Evolutionary conservation across 2,797 vertebrate species (phyloP), one percentile per base, ranked within the genome.

Genomic region (Phaenicophaeus curvirostris): DNA sequence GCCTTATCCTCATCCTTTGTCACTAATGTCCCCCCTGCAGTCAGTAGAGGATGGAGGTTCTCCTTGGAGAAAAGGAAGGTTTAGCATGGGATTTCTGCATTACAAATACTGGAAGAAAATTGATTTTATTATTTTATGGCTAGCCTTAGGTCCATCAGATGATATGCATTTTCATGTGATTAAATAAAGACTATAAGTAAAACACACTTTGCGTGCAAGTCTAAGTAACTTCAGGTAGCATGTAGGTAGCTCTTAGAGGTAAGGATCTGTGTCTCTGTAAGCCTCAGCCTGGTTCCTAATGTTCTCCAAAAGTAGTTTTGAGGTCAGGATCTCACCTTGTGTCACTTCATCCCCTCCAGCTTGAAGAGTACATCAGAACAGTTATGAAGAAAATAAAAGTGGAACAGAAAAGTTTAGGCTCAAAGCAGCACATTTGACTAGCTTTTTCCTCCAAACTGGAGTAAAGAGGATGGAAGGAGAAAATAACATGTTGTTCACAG

Each of bases 401-500:
- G 31, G 11, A 90, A 9, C 27, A 61, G 71, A 24, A 6, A 57
- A 82, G 17, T 33, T 88, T 46, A 76, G 31, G 41, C 54, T 86
- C 63, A 80, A 89, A 91, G 77, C 37, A 82, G 23, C 28, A n/a
- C 30, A 41, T 85, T 66, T 82, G 61, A 82, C 23, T 39, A 89
- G 37, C 23, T 76, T 35, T 86, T 92, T 84, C 67, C 50, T 88
- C 41, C 37, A 27, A 81, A 81, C 53, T 63, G 55, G 69, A 86
- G 39, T 80, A 85, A 85, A 85, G 82, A 93, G 75, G 42, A 59
- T 81, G 44, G 73, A 86, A 86, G 57, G 63, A 93, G 71, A 94
- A 73, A 85, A 65, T 51, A 86, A 94, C 23, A 90, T 92, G n/a
- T 85, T 95, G 75, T 83, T 92, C 74, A 89, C 80, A 94, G 91